Base-by-base conservation (phyloP, 2,797 vertebrate species). In the Lerista edwardsae region DNA sequence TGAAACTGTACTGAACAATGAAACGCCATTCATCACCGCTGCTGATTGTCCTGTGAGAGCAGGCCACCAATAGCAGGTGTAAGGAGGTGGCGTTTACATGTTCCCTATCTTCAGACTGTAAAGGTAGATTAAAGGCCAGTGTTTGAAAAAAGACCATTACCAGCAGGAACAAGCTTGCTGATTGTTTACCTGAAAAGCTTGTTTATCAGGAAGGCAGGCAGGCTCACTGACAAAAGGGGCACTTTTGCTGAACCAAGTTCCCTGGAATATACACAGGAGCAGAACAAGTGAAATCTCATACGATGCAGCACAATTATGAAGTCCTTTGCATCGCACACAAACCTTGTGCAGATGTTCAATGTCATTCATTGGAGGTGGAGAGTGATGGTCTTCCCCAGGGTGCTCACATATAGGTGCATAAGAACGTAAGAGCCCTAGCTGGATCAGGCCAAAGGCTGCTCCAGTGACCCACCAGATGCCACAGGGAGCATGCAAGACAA, bases 121-220 rank as follows among this genome's bases (percentile, higher is more conserved):
- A 64, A 71, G 41, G 73, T 51, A 81, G 79, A 76, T 77, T 71
- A 86, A 82, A 62, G 44, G 67, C 41, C 82, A 71, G 27, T 84
- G 36, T 61, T 61, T 77, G 65, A 84, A 77, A 84, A n/a, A 69
- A 71, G 57, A 59, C 73, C 68, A 25, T 81, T 62, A 25, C 19
- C 36, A 73, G 65, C 55, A 82, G 62, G 84, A 86, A 86, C 73
- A 86, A 86, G 82, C 79, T 71, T 57, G 55, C 6, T 72, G 55
- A n/a, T 77, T 82, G 57, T 82, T 82, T 82, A 85, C 29, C 83
- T 67, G 77, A 79, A 84, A 39, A 79, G 34, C 69, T 41, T 61
- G 59, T 65, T 73, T 79, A 82, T 86, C 74, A 72, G 65, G 73
- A 86, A 76, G 64, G 62, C 55, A 76, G 64, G 62, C 55, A 23